These are phyloP conservation scores for Manduca sexta DNA, from an alignment of 1,140 invertebrate species.

Conservation along the genomic window DNA sequence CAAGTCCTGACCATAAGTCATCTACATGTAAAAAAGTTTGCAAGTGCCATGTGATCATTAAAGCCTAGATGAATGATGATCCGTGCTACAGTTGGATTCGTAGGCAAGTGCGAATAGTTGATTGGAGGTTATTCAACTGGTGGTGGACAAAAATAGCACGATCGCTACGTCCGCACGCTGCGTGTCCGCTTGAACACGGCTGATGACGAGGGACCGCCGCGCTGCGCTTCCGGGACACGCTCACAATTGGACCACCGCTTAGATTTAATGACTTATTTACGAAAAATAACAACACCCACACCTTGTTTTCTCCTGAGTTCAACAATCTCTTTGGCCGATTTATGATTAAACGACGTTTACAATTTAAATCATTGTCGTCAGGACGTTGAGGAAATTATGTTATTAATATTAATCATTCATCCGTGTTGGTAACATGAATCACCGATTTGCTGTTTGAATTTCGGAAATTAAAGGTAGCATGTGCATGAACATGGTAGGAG, in stretches of 20 bases:
- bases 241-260: conserved; percentile 19
- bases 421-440: too few species aligned
- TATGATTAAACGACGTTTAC: too few species aligned
- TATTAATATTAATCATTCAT: too few species aligned
- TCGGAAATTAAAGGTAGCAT: too few species aligned
- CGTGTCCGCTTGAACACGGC: conserved; percentile 24
- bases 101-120: conserved; percentile 68
- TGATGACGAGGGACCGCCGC: conserved; percentile 30
- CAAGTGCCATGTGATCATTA: conserved; percentile 1
- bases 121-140: conserved; percentile 71
- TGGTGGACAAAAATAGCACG: conserved; percentile 63
- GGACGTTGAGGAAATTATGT: too few species aligned
- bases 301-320: neutral
- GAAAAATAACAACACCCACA: neutral
- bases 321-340: too few species aligned
- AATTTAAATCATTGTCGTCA: too few species aligned
- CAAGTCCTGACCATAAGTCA: neutral
- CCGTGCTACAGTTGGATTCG: conserved; percentile 33
- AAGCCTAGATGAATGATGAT: conserved; percentile 18
- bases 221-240: conserved; percentile 28
- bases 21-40: neutral
- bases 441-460: too few species aligned
- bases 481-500: too few species aligned
- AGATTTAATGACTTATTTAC: neutral
- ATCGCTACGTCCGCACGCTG: conserved; percentile 43